Evolutionary conservation across 2,797 vertebrate species (phyloP), one percentile per base, ranked within the genome.

Genomic region (Vultur gryphus): DNA sequence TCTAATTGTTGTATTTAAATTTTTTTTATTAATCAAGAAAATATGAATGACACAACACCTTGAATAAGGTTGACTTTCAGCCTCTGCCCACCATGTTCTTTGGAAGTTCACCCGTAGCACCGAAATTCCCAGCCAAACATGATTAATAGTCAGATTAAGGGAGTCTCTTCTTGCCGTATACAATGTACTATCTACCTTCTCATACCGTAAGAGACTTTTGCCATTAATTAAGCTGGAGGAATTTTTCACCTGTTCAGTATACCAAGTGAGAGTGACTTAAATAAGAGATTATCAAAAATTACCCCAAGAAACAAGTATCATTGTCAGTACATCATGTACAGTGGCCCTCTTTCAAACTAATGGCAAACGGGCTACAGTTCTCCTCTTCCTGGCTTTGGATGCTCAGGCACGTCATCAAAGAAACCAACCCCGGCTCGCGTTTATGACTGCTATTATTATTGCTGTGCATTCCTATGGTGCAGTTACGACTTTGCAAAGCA

Each of bases 361-460:
- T 5, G 21, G 39, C 21, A 70, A 58, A 70, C 0, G 0, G 10
- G 14, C 4, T 28, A 48, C 12, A 3, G 7, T 82, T 84, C 24
- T 44, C 20, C 69, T 58, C 41, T 67, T 70, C 14, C 54, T 61
- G 46, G 7, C 18, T 86, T 72, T 18, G 24, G 49, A 39, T 62
- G 20, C 5, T 44, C 21, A n/a, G 9, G 21, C 43, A 54, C 10
- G 17, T 33, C 37, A 39, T 11, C 21, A 41, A 89, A 54, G 35
- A 58, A 69, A 43, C 25, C 61, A 61, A 11, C 16, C 15, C 35
- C 5, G 5, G 54, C 33, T 90, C 11, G 0, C 13, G 6, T 29
- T 72, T 58, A 81, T 76, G 73, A 66, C 25, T n/a, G 7, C n/a
- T 66, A 20, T 48, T 91, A 66, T 67, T 57, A 49, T 6, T 62